phyloP scores from a whole-genome alignment of 2,797 vertebrate genomes.

The Melanogrammus aeglefinus region DNA sequence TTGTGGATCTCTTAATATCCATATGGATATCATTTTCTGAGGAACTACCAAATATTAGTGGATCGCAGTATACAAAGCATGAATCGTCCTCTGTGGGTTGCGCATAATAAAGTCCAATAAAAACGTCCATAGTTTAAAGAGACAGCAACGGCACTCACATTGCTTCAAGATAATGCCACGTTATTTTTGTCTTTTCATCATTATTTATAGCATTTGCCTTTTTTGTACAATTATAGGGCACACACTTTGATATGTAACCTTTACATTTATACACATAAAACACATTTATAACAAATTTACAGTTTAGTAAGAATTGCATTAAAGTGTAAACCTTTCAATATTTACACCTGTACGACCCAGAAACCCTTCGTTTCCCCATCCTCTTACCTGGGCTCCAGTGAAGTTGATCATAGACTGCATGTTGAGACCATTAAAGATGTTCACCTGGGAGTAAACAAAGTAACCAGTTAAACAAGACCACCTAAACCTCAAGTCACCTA shows the following conservation, averaged over 20 bases:
- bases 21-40: too few species aligned
- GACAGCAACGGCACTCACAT: too few species aligned
- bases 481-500: neutral
- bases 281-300: neutral
- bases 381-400: slow-evolving; percentile 88
- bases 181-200: too few species aligned
- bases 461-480: neutral
- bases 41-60: too few species aligned
- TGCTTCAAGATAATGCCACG: too few species aligned
- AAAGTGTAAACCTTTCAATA: neutral
- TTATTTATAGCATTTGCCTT: too few species aligned
- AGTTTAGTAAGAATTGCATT: neutral
- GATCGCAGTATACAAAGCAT: too few species aligned
- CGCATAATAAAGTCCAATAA: too few species aligned
- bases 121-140: too few species aligned
- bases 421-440: slow-evolving; percentile 86
- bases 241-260: neutral
- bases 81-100: too few species aligned
- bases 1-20: too few species aligned
- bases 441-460: slow-evolving; percentile 78
- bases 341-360: neutral
- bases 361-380: neutral
- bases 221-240: too few species aligned
- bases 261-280: neutral
- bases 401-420: slow-evolving; percentile 93